Evolutionary conservation across 2,888 invertebrate genomes (phyloP), one percentile per base, ranked within the genome.

Genomic region (Pyralis farinalis): DNA sequence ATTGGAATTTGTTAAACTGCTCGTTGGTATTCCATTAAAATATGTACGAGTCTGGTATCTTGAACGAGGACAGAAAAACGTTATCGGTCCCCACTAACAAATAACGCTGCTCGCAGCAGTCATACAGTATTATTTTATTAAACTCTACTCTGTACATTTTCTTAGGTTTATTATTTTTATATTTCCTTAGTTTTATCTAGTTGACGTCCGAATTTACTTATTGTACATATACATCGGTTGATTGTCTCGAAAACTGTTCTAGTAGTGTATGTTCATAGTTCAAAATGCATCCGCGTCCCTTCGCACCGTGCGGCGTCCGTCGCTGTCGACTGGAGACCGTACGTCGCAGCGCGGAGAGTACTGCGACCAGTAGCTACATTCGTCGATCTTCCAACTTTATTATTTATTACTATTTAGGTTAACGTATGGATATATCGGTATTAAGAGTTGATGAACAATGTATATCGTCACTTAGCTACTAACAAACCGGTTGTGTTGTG

Each of bases 401-500:
- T 82, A 85, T 83, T 85, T 84, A 85, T 85, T 83, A 78, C 61
- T 64, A 56, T 72, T 62, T 84, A 83, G 73, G 71, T 75, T 83
- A 78, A 69, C 63, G 71, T 71, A 25, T 69, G 63, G 58, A 71
- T 74, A 59, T 74, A 69, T 66, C 59, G 71, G 67, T 74, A 65
- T 71, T 77, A 77, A 70, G 74, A 72, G 73, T 78, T 75, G 74
- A 78, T 72, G 81, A 83, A 82, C 83, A 84, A 82, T 79, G 66
- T 84, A 72, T 76, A 71, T 69, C 65, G 63, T 77, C 75, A 61
- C 79, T 71, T 71, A 79, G 77, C 73, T 84, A 87, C 88, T 88
- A 88, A 88, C 86, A 77, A 78, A 70, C 78, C 72, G 87, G 87
- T 87, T 88, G 87, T 87, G 88, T 86, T 71, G 87, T 87, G 86